These are phyloP conservation scores for Ochotona curzoniae DNA, from an alignment of 2,113 vertebrate species.

Conservation along the genomic window DNA sequence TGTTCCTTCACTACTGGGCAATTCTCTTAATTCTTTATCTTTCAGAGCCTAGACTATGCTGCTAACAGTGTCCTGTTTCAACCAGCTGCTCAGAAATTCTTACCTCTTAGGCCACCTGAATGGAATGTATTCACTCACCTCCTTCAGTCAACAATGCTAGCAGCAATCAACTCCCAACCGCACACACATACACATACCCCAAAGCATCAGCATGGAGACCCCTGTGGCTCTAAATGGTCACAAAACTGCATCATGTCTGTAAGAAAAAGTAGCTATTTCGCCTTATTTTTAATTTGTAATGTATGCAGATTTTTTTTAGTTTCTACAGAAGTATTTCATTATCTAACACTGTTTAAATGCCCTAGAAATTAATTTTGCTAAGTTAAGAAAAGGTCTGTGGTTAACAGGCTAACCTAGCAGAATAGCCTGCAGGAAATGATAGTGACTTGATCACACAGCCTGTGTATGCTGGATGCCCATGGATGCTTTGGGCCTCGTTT, in stretches of 20 bases:
- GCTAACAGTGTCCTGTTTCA: background rate
- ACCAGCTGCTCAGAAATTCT: background rate
- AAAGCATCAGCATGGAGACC: background rate
- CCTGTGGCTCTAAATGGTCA: background rate
- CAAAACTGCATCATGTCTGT: background rate
- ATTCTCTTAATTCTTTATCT: background rate
- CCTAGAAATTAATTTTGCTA: conserved; percentile 45
- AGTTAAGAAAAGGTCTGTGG: background rate
- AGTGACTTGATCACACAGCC: background rate
- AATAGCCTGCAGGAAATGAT: conserved; percentile 7
- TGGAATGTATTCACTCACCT: background rate
- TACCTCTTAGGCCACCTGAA: background rate
- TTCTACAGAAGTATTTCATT: conserved; percentile 29
- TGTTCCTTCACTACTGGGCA: background rate
- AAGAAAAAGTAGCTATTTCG: background rate
- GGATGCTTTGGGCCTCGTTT: background rate
- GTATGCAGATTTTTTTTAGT: conserved; percentile 16
- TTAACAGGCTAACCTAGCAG: background rate
- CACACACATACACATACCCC: too few relatives aligned
- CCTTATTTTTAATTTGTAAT: background rate
- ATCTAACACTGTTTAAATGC: conserved; percentile 15
- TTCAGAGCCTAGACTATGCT: background rate
- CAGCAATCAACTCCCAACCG: too few relatives aligned
- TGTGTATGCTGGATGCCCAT: background rate
- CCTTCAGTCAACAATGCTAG: too few relatives aligned